Percentiles rank a stretch among this genome's conserved stretches.
Conservation (phyloP, 2,113 vertebrate genomes). For the Takifugu flavidus region DNA sequence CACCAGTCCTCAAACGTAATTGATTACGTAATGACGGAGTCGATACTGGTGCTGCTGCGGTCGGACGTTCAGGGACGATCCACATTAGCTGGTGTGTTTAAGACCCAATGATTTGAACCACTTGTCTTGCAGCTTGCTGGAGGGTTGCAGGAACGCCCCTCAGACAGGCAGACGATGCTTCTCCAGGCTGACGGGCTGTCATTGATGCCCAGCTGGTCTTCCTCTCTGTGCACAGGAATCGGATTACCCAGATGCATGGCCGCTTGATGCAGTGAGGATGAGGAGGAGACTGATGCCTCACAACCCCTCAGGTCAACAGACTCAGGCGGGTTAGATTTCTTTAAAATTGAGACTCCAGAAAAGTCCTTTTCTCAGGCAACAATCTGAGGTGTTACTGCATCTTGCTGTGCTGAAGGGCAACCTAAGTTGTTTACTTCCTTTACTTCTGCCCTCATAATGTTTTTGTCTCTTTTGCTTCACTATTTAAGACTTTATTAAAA, state of each 20-base stretch:
- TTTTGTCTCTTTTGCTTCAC: not conserved
- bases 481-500: not conserved
- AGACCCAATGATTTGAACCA: no score
- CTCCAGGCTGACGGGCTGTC: no score
- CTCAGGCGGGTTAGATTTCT: not conserved
- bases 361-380: no score
- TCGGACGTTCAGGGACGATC: no score
- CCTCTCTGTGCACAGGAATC: slow-evolving; percentile 12
- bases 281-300: not conserved
- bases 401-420: slow-evolving; percentile 10
- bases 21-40: no score
- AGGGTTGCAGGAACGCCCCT: no score
- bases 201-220: no score
- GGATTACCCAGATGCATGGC: slow-evolving; percentile 15
- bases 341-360: not conserved
- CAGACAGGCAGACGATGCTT: no score
- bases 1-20: no score
- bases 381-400: not conserved
- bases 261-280: slow-evolving; percentile 2
- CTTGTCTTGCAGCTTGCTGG: no score
- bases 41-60: no score
- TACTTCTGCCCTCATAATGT: not conserved
- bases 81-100: no score
- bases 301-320: not conserved
- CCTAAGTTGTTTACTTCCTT: not conserved